Base-by-base conservation (phyloP, 2,888 invertebrate genomes). In the Drosophila seclusa region DNA sequence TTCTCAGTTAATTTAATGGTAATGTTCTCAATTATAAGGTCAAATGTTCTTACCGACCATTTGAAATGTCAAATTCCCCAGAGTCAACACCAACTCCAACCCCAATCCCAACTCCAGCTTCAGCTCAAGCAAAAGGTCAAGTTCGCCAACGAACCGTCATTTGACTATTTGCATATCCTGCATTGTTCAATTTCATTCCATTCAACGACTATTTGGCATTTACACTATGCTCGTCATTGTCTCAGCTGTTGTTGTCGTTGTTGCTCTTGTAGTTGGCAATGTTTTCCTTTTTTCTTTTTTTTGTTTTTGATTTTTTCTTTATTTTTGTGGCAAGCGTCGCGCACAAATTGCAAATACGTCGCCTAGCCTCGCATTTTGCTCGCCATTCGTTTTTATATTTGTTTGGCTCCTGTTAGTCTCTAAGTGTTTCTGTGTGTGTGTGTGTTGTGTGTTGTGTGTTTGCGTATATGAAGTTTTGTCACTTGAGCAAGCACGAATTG, bases 401-500 rank as follows among this genome's bases (percentile, higher is more conserved):
- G 66, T 62, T 62, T 52, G 64, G 52, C 50, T 52, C 61, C 42
- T 34, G 52, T n/a, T 63, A 45, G 24, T 3, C 45, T 40, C 40
- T 36, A 29, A 29, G 21, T 57, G 54, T 50, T 40, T 49, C 45
- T 66, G 18, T 61, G 32, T 57, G 66, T 66, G 29, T 38, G 52
- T 66, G 21, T 50, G 53, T 57, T 42, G 11, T 53, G 45, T 68
- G 21, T 40, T 49, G 11, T 29, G 29, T 18, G 24, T 65, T 21
- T 50, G 27, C 68, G 54, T 63, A 42, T 57, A 53, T 48, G 64
- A 68, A 73, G 78, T 70, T 82, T 74, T 76, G 79, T 80, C 79
- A 82, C 62, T 83, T 85, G 73, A 83, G 81, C 68, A 85, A 87
- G 83, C 74, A 81, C 72, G 88, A 84, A 89, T 84, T 84, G 89